Conservation (phyloP, 2,888 invertebrate genomes). For the Criorhina ranunculi region DNA sequence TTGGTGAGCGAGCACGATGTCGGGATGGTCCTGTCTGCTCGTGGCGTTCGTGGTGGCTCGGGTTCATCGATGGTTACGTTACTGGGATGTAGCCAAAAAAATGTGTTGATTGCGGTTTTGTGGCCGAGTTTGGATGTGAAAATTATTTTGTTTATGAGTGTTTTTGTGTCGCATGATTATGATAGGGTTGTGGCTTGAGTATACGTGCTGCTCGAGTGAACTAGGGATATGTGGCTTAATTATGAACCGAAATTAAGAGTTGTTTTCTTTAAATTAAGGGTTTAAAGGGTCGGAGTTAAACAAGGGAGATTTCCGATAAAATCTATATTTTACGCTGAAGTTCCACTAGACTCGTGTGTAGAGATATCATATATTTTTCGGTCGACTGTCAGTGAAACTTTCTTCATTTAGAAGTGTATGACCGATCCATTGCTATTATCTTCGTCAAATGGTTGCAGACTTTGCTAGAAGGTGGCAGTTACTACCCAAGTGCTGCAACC, state of each 20-base stretch:
- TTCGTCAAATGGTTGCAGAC: too few species aligned
- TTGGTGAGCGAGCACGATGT: constrained; percentile 53
- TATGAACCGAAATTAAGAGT: constrained; percentile 13
- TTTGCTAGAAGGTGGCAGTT: too few species aligned
- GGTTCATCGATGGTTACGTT: constrained; percentile 30
- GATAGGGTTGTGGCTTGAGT: constrained; percentile 36
- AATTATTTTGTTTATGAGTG: constrained; percentile 60
- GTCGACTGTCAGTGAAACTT: too few species aligned
- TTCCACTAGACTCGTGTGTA: too few species aligned
- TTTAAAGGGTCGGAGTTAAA: too few species aligned
- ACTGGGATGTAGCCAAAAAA: constrained; percentile 39
- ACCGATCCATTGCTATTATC: too few species aligned
- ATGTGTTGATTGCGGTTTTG: constrained; percentile 71
- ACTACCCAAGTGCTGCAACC: too few species aligned
- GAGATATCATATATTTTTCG: too few species aligned
- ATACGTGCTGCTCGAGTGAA: constrained; percentile 5
- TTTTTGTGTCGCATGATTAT: constrained; percentile 47
- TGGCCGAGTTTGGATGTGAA: constrained; percentile 35
- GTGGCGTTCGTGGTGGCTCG: constrained; percentile 23
- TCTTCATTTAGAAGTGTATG: too few species aligned
- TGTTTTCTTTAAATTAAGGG: not conserved
- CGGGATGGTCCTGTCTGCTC: constrained; percentile 3
- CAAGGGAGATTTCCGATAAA: too few species aligned
- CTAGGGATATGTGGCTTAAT: constrained; percentile 12
- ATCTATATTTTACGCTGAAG: too few species aligned